These are phyloP conservation scores for Meles meles DNA, from an alignment of 2,113 vertebrate species.

Conservation along the genomic window DNA sequence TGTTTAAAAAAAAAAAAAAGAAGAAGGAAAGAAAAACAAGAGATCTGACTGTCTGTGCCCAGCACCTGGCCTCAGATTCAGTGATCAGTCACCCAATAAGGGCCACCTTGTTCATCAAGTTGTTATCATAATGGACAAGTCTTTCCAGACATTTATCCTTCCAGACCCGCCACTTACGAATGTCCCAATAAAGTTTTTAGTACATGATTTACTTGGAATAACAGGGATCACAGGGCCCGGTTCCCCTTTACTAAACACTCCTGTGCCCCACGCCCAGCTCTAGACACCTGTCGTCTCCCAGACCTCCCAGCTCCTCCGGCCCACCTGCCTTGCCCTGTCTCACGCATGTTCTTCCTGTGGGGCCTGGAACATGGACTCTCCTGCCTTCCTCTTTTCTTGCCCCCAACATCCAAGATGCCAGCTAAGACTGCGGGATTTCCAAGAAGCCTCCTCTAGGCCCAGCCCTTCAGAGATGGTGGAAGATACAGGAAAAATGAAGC, in stretches of 20 bases:
- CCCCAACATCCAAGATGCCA: not conserved
- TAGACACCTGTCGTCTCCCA: not conserved
- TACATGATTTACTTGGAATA: not conserved
- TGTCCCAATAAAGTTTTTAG: not conserved
- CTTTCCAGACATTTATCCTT: not conserved
- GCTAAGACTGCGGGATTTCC: not conserved
- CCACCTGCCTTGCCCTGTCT: not conserved
- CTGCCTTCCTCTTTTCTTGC: not conserved
- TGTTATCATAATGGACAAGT: rapidly evolving
- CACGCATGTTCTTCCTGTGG: not conserved
- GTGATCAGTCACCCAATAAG: rapidly evolving
- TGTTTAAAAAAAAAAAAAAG: not conserved
- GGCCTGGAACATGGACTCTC: not conserved
- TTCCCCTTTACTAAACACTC: not conserved
- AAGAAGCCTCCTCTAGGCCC: not conserved
- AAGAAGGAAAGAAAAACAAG: too few relatives aligned
- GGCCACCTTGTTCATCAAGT: not conserved
- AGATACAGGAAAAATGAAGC: not conserved
- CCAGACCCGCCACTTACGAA: rapidly evolving
- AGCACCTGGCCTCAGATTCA: not conserved
- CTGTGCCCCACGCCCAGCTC: not conserved
- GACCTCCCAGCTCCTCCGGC: not conserved
- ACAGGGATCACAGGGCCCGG: not conserved
- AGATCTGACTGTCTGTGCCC: not conserved
- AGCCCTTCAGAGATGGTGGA: not conserved